phyloP scores from a whole-genome alignment of 1,140 invertebrate genomes.

The Zophobas morio region DNA sequence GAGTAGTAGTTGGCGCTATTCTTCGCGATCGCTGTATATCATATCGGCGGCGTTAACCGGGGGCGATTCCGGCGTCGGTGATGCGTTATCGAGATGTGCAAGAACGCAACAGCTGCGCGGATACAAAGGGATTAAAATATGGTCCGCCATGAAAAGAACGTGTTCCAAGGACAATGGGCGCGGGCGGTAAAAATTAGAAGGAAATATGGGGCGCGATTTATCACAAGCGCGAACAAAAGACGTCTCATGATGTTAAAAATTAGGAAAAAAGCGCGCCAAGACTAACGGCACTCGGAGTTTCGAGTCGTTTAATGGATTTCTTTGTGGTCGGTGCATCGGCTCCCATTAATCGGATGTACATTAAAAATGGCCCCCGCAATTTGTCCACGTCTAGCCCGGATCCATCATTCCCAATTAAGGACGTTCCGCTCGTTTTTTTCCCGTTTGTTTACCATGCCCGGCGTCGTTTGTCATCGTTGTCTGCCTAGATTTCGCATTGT shows the following conservation, averaged over 20 bases:
- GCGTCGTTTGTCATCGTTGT: neutral
- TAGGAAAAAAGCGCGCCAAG: neutral
- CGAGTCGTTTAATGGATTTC: neutral
- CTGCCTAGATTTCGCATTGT: neutral
- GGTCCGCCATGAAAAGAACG: conserved; percentile 28
- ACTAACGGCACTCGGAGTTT: neutral
- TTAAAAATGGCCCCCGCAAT: neutral
- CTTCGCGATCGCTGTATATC: too few species aligned
- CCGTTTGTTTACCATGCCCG: neutral
- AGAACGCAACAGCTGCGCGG: neutral
- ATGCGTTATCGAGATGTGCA: neutral
- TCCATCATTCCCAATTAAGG: conserved; percentile 1
- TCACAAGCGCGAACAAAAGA: conserved; percentile 21
- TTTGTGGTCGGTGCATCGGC: neutral
- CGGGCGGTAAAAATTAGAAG: conserved; percentile 25
- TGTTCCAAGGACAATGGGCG: conserved; percentile 26
- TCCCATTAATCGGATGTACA: neutral
- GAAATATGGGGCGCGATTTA: conserved; percentile 23
- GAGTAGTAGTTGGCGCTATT: too few species aligned
- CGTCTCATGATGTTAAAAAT: conserved; percentile 17
- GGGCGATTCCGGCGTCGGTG: too few species aligned
- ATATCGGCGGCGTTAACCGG: too few species aligned
- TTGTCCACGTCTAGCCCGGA: neutral
- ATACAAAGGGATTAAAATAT: conserved; percentile 34
- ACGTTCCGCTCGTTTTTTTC: neutral